Evolutionary conservation across 2,888 invertebrate species (phyloP).

Genomic region (Lordiphosa andalusiaca): DNA sequence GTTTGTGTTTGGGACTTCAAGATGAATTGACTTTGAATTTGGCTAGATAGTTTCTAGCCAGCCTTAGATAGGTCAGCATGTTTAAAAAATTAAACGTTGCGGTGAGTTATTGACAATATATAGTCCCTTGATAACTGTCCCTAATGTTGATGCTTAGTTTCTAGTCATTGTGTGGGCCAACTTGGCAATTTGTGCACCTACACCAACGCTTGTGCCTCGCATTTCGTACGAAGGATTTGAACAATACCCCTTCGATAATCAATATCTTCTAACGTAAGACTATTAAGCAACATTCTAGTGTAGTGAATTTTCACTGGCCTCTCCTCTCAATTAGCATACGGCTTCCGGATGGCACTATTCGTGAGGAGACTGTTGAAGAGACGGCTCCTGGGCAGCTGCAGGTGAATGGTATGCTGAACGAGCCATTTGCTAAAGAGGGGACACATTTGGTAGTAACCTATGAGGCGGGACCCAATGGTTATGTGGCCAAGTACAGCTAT

Average conservation of each 20-base stretch:
- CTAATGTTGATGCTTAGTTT: conserved; percentile 21
- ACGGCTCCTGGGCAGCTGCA: conserved; percentile 29
- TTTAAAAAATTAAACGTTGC: conserved; percentile 8
- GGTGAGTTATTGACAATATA: conserved; percentile 19
- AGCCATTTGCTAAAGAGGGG: conserved; percentile 7
- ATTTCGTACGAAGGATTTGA: conserved; percentile 23
- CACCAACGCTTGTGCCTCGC: conserved; percentile 31
- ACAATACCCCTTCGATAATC: conserved; percentile 18
- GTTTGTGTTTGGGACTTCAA: conserved; percentile 8
- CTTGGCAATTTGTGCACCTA: conserved; percentile 10
- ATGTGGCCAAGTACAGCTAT: conserved; percentile 37
- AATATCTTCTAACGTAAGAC: conserved; percentile 35
- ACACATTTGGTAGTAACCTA: conserved; percentile 32
- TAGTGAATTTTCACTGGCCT: not conserved
- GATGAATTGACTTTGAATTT: conserved; percentile 13
- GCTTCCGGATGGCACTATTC: conserved; percentile 20
- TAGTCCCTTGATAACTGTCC: not conserved
- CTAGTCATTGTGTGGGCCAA: conserved; percentile 19
- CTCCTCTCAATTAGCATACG: conserved; percentile 12
- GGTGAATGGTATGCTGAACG: conserved; percentile 31
- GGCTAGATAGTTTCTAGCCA: conserved; percentile 22
- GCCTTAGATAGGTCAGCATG: conserved; percentile 30
- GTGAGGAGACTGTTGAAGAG: conserved; percentile 38
- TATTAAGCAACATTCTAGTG: not conserved
- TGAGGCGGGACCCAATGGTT: conserved; percentile 45